A percentile compares a stretch with the other conserved stretches of the same genome.
phyloP scores from a whole-genome alignment of 2,888 invertebrate genomes.

The Papilio protenor region DNA sequence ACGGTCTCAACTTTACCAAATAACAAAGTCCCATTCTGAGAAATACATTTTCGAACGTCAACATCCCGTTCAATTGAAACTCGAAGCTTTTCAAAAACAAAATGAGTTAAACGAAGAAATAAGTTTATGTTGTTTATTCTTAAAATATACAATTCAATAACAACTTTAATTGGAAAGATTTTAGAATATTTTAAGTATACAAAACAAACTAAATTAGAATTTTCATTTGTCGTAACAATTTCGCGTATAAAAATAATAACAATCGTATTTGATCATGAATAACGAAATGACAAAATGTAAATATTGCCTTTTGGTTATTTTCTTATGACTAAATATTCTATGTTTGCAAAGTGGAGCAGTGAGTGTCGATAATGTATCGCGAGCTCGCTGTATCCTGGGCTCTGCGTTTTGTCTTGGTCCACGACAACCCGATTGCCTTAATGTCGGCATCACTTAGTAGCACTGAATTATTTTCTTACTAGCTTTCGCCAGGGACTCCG shows the following conservation, averaged over 20 bases:
- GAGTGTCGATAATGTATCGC: too few relatives aligned
- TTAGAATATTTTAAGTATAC: not conserved
- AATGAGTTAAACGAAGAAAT: conserved; percentile 10
- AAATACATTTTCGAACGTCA: conserved; percentile 3
- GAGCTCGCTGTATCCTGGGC: too few relatives aligned
- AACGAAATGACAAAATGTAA: too few relatives aligned
- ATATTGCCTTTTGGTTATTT: too few relatives aligned
- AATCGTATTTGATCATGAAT: not conserved
- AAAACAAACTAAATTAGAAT: not conserved
- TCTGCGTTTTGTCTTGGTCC: too few relatives aligned
- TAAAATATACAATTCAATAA: not conserved
- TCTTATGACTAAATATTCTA: too few relatives aligned
- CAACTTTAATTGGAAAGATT: not conserved
- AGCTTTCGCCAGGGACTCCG: too few relatives aligned
- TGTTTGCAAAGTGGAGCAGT: too few relatives aligned
- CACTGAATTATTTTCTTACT: too few relatives aligned
- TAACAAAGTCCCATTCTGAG: not conserved
- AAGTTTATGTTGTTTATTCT: conserved; percentile 1
- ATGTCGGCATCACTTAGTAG: too few relatives aligned
- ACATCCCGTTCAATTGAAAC: conserved; percentile 7
- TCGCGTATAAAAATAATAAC: not conserved
- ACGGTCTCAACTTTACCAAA: conserved; percentile 4
- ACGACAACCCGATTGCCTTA: too few relatives aligned
- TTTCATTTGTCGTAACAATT: not conserved
- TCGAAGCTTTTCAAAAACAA: not conserved